Conservation (phyloP, 1,140 invertebrate species). For the Radopholus similis region DNA sequence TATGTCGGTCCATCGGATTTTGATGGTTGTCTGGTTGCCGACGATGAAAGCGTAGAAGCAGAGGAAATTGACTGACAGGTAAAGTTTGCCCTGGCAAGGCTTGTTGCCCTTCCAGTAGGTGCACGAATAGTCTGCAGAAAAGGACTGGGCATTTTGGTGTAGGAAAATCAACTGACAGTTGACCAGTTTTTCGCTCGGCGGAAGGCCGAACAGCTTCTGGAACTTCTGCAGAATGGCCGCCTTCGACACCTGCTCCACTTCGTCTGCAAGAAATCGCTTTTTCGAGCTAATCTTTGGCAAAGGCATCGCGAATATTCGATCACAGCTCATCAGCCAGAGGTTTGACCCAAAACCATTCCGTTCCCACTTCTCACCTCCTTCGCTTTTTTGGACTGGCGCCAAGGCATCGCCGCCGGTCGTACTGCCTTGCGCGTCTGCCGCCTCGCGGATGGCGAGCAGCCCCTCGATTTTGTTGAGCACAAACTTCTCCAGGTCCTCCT, state of each 20-base stretch:
- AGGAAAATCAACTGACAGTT: conserved; percentile 75
- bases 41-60: conserved; percentile 93
- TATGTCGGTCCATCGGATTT: conserved; percentile 71
- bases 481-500: conserved; percentile 90
- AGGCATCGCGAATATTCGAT: no score
- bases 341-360: no score
- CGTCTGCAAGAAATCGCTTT: conserved; percentile 27
- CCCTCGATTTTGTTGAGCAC: conserved; percentile 93
- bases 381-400: background rate
- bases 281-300: no score
- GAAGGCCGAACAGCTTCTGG: conserved; percentile 80
- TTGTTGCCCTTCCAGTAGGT: conserved; percentile 88
- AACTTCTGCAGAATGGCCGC: conserved; percentile 75
- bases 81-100: conserved; percentile 89
- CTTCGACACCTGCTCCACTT: conserved; percentile 68
- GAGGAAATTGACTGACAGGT: conserved; percentile 87
- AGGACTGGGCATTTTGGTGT: background rate
- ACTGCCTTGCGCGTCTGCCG: background rate
- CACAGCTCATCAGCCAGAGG: no score
- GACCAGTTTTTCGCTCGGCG: conserved; percentile 87
- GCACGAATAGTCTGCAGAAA: conserved; percentile 65
- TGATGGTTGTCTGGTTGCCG: conserved; percentile 80
- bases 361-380: no score
- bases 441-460: conserved; percentile 68
- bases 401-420: background rate